These are phyloP conservation scores for Choreutis nemorana DNA, from an alignment of 2,888 invertebrate genomes.

Conservation along the genomic window DNA sequence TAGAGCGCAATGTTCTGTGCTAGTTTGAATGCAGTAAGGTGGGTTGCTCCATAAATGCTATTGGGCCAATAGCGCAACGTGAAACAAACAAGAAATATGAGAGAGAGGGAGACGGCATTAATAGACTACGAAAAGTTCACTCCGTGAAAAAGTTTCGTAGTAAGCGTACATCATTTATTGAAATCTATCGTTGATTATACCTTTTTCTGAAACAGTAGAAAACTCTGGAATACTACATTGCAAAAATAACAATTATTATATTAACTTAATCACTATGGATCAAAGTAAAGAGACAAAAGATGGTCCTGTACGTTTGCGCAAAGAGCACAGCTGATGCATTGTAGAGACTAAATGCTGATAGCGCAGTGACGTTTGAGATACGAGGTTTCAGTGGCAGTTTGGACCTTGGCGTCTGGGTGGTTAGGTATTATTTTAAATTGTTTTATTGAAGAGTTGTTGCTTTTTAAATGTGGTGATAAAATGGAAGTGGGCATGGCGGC, in stretches of 20 bases:
- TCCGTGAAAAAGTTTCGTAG: no score
- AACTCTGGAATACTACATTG: no score
- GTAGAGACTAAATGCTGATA: slow-evolving; percentile 17
- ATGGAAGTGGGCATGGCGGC: slow-evolving; percentile 62
- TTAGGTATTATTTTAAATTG: slow-evolving; percentile 16
- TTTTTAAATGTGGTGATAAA: slow-evolving; percentile 16
- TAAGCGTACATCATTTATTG: no score
- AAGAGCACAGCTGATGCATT: slow-evolving; percentile 38
- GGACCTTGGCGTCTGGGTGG: slow-evolving; percentile 9
- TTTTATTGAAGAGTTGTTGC: slow-evolving; percentile 13
- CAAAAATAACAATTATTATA: slow-evolving; percentile 12
- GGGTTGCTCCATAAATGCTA: slow-evolving; percentile 62
- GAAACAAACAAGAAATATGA: slow-evolving; percentile 60
- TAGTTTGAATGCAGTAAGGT: slow-evolving; percentile 58
- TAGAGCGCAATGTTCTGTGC: slow-evolving; percentile 57
- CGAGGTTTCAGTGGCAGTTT: slow-evolving; percentile 12
- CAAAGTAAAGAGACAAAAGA: slow-evolving; percentile 30
- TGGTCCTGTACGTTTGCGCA: slow-evolving; percentile 17
- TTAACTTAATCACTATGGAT: slow-evolving; percentile 13
- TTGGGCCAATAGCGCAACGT: slow-evolving; percentile 59
- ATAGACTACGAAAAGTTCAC: no score
- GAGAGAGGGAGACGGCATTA: slow-evolving; percentile 50
- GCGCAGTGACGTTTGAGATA: no score
- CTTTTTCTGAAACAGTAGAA: no score
- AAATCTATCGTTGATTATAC: no score